Evolutionary conservation across 2,888 invertebrate species (phyloP).

Genomic region (Theretra japonica): DNA sequence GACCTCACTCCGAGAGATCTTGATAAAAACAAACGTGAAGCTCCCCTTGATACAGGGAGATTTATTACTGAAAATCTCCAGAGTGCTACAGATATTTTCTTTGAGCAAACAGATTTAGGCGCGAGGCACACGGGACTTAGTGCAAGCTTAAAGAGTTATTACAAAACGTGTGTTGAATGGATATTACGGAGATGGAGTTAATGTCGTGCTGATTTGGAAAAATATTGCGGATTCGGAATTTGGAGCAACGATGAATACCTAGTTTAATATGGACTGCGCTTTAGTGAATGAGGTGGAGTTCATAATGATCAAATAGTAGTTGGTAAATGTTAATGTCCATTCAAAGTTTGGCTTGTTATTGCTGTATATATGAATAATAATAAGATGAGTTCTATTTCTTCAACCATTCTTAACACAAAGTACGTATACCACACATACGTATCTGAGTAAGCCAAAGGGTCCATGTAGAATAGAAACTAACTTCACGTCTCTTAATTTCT

Average conservation of each 20-base stretch:
- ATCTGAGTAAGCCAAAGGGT: no score
- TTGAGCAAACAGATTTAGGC: constrained; percentile 57
- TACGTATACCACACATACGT: no score
- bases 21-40: constrained; percentile 69
- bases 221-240: constrained; percentile 1
- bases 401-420: no score
- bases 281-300: background rate
- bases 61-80: constrained; percentile 71
- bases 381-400: no score
- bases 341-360: no score
- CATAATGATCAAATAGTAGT: no score
- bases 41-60: constrained; percentile 67
- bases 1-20: constrained; percentile 56
- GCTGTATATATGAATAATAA: no score
- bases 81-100: constrained; percentile 67
- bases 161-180: constrained; percentile 14
- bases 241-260: background rate
- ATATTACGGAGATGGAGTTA: background rate
- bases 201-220: background rate
- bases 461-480: no score
- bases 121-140: constrained; percentile 1
- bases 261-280: background rate
- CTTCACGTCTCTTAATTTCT: no score
- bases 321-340: no score
- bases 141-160: constrained; percentile 21